A percentile compares a stretch with the other conserved stretches of the same genome.
Conservation (phyloP, 2,113 vertebrate species). For the Rhadina sibilatrix region DNA sequence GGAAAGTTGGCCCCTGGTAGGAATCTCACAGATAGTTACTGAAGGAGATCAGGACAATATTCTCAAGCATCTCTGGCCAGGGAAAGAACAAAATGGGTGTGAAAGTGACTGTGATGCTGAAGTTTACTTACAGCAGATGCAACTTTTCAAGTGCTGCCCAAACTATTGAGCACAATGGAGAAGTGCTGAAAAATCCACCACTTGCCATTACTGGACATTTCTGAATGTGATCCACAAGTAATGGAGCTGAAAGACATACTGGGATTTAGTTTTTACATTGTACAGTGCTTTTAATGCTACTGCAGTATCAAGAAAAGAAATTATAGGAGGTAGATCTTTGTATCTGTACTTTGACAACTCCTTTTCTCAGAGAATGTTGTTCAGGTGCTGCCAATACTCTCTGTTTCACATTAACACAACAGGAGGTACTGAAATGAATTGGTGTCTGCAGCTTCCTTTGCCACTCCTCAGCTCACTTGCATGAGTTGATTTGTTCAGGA, state of each 20-base stretch:
- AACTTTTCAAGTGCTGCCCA: not conserved
- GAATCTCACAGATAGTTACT: conserved; percentile 50
- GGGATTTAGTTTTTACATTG: not conserved
- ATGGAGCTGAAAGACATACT: not conserved
- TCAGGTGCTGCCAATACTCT: not conserved
- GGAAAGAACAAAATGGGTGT: not conserved
- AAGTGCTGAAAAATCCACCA: not conserved
- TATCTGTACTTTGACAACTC: not conserved
- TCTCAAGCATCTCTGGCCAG: not conserved
- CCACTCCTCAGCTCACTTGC: not conserved
- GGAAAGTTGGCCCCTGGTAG: conserved; percentile 22
- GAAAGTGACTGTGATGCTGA: not conserved
- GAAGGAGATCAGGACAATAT: not conserved
- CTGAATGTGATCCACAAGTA: not conserved
- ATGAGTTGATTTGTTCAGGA: rapidly evolving
- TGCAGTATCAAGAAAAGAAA: not conserved
- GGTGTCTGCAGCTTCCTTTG: not conserved
- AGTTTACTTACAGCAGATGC: not conserved
- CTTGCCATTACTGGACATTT: not conserved
- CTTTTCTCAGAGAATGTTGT: not conserved
- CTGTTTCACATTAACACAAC: not conserved
- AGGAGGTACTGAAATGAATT: not conserved
- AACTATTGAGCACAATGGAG: not conserved
- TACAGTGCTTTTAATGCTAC: not conserved
- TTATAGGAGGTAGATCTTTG: not conserved